Evolutionary conservation across 2,888 invertebrate genomes (phyloP), one percentile per base, ranked within the genome.

Genomic region (Colostygia pectinataria): DNA sequence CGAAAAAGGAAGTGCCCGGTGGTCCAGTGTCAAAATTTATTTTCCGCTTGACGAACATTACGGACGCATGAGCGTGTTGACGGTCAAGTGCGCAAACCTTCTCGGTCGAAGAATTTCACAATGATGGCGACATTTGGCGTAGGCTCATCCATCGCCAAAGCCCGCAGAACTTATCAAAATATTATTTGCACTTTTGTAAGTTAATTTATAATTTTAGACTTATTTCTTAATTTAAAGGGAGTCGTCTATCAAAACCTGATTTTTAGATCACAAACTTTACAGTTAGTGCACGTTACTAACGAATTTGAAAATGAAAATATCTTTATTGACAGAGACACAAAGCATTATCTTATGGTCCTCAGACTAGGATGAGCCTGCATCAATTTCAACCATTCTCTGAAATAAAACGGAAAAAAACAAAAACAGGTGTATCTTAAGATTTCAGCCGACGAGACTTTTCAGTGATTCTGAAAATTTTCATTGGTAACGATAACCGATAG

Each of bases 401-500:
- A n/a, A n/a, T n/a, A n/a, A n/a, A n/a, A n/a, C n/a, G n/a, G n/a
- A n/a, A n/a, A n/a, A n/a, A n/a, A 25, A 33, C 20, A 28, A 33
- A 47, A 37, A 41, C 10, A 6, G 31, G n/a, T 15, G 27, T 42
- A 20, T 32, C 31, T 5, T 6, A 41, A 41, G 37, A 39, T 57
- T 46, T 50, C 56, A 57, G 53, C 50, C 29, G 55, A 53, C 61
- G 53, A n/a, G n/a, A n/a, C n/a, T n/a, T 58, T 59, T 53, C 55
- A 63, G 47, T 46, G 53, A 65, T 61, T 63, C 49, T 53, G 55
- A 58, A 63, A 63, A 56, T 66, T 66, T 61, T 20, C 63, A 63
- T 61, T 57, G 55, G 55, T 57, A 61, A 61, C 61, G 60, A 66
- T 63, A 60, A 64, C 65, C 66, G 54, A 59, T 64, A 62, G 59